These are phyloP conservation scores for Andrena hattorfiana DNA, from an alignment of 2,888 invertebrate species.

Conservation along the genomic window DNA sequence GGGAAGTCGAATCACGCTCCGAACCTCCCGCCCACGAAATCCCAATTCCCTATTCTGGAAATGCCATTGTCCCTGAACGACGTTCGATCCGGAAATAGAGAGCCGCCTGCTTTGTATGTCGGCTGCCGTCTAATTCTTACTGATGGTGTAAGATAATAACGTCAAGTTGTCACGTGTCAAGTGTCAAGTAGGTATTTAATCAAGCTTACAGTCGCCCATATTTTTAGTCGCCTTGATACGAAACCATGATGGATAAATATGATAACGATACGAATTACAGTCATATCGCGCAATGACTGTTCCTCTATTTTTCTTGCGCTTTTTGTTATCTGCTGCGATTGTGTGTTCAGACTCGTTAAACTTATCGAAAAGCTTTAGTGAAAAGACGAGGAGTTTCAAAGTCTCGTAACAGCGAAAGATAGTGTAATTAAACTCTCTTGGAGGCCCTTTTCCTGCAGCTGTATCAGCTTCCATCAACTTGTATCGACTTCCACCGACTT, in stretches of 20 bases:
- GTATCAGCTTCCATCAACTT: slow-evolving; percentile 12
- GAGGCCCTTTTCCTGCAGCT: background rate
- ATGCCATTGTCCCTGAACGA: slow-evolving; percentile 42
- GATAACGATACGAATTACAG: too few species aligned
- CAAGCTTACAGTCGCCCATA: background rate
- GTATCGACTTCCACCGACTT: too few species aligned
- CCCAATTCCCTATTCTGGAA: slow-evolving; percentile 62
- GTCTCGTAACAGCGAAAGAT: slow-evolving; percentile 69
- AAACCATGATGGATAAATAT: too few species aligned
- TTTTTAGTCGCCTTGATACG: too few species aligned
- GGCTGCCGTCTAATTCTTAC: slow-evolving; percentile 47
- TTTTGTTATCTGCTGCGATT: background rate
- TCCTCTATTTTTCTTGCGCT: too few species aligned
- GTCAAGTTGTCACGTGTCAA: background rate
- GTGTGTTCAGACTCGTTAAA: background rate
- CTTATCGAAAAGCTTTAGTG: background rate
- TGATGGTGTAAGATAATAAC: background rate
- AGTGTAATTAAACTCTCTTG: slow-evolving; percentile 66
- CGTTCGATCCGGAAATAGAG: slow-evolving; percentile 45
- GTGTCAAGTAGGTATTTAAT: background rate
- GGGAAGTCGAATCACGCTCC: slow-evolving; percentile 66
- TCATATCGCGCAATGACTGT: too few species aligned
- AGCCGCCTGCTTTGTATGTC: slow-evolving; percentile 40
- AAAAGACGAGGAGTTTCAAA: background rate
- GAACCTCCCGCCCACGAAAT: slow-evolving; percentile 49